phyloP scores from a whole-genome alignment of 2,797 vertebrate species.

The Chaunax sp. region DNA sequence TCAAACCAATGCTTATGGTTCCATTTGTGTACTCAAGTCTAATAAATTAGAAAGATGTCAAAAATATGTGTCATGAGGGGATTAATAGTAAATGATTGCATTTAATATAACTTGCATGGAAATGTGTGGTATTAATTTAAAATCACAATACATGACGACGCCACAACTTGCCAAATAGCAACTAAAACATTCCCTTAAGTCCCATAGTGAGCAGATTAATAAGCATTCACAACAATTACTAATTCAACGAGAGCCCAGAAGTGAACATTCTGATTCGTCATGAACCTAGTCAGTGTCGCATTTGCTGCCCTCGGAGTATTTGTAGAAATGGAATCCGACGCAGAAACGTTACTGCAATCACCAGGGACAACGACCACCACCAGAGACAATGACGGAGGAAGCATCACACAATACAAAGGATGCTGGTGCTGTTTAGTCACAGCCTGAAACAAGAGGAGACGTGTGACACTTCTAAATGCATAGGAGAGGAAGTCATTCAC shows the following conservation, averaged over 20 bases:
- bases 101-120: too few species aligned
- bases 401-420: constrained; percentile 33
- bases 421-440: constrained; percentile 43
- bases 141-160: too few species aligned
- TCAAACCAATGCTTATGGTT: not conserved
- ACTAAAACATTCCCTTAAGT: not conserved
- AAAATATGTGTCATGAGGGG: too few species aligned
- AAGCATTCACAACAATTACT: not conserved
- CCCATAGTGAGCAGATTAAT: not conserved
- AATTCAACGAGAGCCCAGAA: not conserved
- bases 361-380: constrained; percentile 20
- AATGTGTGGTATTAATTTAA: too few species aligned
- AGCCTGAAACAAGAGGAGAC: constrained; percentile 49
- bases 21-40: not conserved
- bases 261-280: not conserved
- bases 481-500: constrained; percentile 27
- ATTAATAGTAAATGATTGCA: too few species aligned
- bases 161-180: too few species aligned
- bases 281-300: constrained; percentile 2
- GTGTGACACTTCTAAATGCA: constrained; percentile 21
- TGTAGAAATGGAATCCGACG: constrained; percentile 18
- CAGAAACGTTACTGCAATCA: constrained; percentile 42
- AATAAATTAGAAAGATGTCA: too few species aligned
- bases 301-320: constrained; percentile 26
- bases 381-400: constrained; percentile 26